Evolutionary conservation across 2,888 invertebrate species (phyloP).

Genomic region (Heliconius ethilla): DNA sequence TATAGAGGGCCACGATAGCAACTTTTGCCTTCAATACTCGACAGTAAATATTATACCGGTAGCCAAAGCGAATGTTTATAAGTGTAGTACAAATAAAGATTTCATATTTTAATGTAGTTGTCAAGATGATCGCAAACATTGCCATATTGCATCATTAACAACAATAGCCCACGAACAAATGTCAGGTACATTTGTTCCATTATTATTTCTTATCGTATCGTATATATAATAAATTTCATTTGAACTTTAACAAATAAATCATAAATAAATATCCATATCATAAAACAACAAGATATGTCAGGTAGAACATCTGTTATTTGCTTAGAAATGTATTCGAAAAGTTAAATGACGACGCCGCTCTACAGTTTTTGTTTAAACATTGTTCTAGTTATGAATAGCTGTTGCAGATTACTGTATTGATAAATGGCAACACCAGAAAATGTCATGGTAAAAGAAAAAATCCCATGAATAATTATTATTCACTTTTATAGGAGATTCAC

Average conservation of each 20-base stretch:
- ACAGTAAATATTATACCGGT: constrained; percentile 12
- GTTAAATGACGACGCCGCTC: constrained; percentile 52
- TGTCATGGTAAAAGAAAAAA: constrained; percentile 64
- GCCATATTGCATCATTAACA: constrained; percentile 48
- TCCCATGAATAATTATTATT: constrained; percentile 73
- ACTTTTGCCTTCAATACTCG: background rate
- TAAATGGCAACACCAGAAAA: constrained; percentile 73
- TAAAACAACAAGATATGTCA: constrained; percentile 44
- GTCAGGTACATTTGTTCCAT: constrained; percentile 27
- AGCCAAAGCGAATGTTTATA: constrained; percentile 21
- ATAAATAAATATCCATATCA: constrained; percentile 46
- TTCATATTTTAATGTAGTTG: constrained; percentile 35
- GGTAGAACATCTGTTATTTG: constrained; percentile 49
- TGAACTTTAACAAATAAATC: constrained; percentile 46
- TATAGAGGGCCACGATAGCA: background rate
- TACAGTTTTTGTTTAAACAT: constrained; percentile 52
- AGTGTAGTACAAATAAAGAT: constrained; percentile 39
- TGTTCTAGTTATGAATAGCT: constrained; percentile 75
- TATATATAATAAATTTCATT: constrained; percentile 45
- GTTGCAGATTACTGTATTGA: constrained; percentile 77
- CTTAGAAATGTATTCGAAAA: constrained; percentile 35
- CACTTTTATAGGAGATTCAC: constrained; percentile 67
- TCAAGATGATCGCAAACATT: constrained; percentile 43
- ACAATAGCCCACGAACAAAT: constrained; percentile 42
- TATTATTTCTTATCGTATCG: constrained; percentile 43